These are phyloP conservation scores for Paradisaea rubra DNA, from an alignment of 2,113 vertebrate species.

Conservation along the genomic window DNA sequence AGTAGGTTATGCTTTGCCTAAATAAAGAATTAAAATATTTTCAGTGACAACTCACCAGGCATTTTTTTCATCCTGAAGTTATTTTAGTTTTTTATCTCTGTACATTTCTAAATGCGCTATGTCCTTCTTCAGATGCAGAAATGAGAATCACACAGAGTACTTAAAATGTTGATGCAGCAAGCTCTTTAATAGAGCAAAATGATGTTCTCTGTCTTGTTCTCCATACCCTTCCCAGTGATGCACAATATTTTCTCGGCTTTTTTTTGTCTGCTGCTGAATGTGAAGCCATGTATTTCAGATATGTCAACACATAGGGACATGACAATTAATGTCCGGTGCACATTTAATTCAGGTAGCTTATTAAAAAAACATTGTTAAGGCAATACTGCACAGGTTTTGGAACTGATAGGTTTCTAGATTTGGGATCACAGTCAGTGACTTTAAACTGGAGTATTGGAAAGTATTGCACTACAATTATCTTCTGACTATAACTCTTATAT, in stretches of 20 bases:
- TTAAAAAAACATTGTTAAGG: not conserved
- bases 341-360: not conserved
- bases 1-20: rapidly evolving
- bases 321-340: not conserved
- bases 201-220: not conserved
- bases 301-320: not conserved
- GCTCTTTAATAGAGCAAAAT: not conserved
- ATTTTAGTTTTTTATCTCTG: not conserved
- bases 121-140: not conserved
- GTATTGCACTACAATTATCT: not conserved
- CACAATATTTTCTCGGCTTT: not conserved
- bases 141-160: not conserved
- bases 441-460: not conserved
- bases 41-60: not conserved
- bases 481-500: not conserved
- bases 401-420: not conserved
- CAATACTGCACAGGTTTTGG: not conserved
- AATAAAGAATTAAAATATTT: not conserved
- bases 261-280: not conserved
- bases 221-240: not conserved
- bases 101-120: not conserved
- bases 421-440: not conserved
- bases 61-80: not conserved
- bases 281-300: not conserved
- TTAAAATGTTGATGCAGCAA: not conserved